Evolutionary conservation across 2,113 vertebrate species (phyloP).

Genomic region (Athene cunicularia): DNA sequence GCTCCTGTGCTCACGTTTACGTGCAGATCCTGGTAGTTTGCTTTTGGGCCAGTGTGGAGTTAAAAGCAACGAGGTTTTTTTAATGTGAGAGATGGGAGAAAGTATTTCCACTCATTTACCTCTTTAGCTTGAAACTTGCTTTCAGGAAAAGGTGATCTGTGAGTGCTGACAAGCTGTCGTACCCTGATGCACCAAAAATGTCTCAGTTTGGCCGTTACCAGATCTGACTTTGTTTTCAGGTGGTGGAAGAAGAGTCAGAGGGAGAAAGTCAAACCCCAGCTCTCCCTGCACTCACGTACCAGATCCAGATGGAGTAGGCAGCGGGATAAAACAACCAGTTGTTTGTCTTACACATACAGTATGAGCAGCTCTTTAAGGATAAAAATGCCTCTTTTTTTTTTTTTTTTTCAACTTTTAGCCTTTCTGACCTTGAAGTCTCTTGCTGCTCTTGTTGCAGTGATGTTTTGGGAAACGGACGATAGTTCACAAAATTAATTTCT

Average conservation of each 20-base stretch:
- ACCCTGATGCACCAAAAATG: not conserved
- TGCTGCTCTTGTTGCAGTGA: not conserved
- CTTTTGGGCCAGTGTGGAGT: not conserved
- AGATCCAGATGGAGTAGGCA: not conserved
- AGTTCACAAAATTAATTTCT: not conserved
- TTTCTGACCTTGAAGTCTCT: not conserved
- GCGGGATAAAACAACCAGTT: not conserved
- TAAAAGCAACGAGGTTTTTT: not conserved
- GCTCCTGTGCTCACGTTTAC: not conserved
- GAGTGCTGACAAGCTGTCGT: not conserved
- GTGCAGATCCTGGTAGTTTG: rapidly evolving
- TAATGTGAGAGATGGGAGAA: not conserved
- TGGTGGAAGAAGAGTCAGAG: not conserved
- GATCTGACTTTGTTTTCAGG: not conserved
- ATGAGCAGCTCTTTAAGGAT: not conserved
- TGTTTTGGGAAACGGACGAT: not conserved
- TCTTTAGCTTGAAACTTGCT: not conserved
- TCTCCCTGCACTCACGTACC: not conserved
- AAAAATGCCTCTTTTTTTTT: not conserved
- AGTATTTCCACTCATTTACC: not conserved
- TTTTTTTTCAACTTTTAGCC: not conserved
- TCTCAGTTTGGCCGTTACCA: not conserved
- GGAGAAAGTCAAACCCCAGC: not conserved
- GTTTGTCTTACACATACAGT: not conserved
- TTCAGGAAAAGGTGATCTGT: not conserved